Conservation (phyloP, 1,140 invertebrate species). For the Manduca sexta region DNA sequence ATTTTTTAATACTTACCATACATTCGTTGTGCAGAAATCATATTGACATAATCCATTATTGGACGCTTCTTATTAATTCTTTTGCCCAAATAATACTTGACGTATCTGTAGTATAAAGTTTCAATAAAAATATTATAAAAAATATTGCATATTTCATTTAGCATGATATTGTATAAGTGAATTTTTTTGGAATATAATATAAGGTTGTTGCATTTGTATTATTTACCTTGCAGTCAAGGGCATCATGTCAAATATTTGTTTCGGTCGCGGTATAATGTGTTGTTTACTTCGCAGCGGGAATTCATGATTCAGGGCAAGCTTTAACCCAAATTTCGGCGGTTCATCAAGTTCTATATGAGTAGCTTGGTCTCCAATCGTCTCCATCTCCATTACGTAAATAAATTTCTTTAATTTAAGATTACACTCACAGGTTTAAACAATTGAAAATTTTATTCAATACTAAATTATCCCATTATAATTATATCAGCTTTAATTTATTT, state of each 20-base stretch:
- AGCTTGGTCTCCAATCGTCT: constrained; percentile 17
- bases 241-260: constrained; percentile 78
- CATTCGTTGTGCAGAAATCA: constrained; percentile 55
- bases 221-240: constrained; percentile 77
- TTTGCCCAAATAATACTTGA: constrained; percentile 54
- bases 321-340: constrained; percentile 78
- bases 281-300: constrained; percentile 84
- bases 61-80: constrained; percentile 50
- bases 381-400: constrained; percentile 27
- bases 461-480: not conserved
- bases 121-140: constrained; percentile 9
- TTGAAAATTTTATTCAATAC: too few species aligned
- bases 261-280: constrained; percentile 76
- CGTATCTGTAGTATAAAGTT: constrained; percentile 36
- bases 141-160: too few species aligned
- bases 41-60: constrained; percentile 61
- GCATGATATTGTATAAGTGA: not conserved
- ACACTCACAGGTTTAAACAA: too few species aligned
- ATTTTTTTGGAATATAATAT: not conserved
- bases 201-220: too few species aligned
- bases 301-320: constrained; percentile 82
- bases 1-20: constrained; percentile 41
- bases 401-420: too few species aligned
- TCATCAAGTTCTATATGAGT: constrained; percentile 33
- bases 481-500: not conserved